These are phyloP conservation scores for Notodonta ziczac DNA, from an alignment of 2,888 invertebrate species.

Conservation along the genomic window DNA sequence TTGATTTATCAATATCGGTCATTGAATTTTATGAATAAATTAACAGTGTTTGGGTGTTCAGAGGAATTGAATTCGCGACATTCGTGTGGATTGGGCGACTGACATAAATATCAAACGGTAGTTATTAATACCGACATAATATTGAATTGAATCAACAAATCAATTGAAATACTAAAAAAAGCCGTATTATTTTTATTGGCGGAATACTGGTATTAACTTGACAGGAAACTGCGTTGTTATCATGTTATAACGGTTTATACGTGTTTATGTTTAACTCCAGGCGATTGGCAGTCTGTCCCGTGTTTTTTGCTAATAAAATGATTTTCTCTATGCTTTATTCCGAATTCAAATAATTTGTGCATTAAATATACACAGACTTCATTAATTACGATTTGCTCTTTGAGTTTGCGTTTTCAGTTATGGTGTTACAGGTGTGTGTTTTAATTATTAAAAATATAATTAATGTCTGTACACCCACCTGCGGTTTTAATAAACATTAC, in stretches of 20 bases:
- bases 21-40: slow-evolving; percentile 38
- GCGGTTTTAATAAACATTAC: slow-evolving; percentile 20
- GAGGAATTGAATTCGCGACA: neutral
- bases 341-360: no score
- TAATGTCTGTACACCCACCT: slow-evolving; percentile 16
- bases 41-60: slow-evolving; percentile 8
- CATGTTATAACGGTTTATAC: slow-evolving; percentile 41
- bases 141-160: slow-evolving; percentile 29
- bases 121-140: neutral
- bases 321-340: no score
- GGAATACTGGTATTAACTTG: slow-evolving; percentile 35
- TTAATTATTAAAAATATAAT: slow-evolving; percentile 8
- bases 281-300: slow-evolving; percentile 11
- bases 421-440: neutral
- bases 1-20: slow-evolving; percentile 32
- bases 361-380: no score
- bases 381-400: neutral
- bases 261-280: slow-evolving; percentile 19
- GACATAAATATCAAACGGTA: neutral
- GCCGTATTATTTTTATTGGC: slow-evolving; percentile 33
- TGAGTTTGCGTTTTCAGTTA: neutral
- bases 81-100: neutral
- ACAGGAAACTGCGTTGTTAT: slow-evolving; percentile 53
- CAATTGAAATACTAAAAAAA: slow-evolving; percentile 37
- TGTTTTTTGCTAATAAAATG: slow-evolving; percentile 6